Percentiles rank a stretch among this genome's conserved stretches.
phyloP scores from a whole-genome alignment of 2,888 invertebrate species.

The Congeria kusceri region DNA sequence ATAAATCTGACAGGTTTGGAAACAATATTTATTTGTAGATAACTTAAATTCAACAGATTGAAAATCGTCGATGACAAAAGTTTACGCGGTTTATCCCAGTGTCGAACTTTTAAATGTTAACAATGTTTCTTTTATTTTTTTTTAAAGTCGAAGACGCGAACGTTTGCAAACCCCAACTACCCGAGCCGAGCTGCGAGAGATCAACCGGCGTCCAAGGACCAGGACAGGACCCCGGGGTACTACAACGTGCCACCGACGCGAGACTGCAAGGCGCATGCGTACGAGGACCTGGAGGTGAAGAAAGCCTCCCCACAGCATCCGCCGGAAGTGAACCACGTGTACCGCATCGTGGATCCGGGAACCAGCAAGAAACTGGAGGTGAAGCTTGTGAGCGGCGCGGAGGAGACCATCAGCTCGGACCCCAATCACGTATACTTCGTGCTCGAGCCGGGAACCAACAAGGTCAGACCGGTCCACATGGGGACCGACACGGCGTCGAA shows the following conservation, averaged over 20 bases:
- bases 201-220: too few species aligned
- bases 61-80: too few species aligned
- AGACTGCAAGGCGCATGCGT: not conserved
- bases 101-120: too few species aligned
- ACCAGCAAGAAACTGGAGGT: conserved; percentile 30
- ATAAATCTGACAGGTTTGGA: too few species aligned
- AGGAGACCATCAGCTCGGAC: not conserved
- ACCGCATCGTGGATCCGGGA: conserved; percentile 30
- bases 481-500: not conserved
- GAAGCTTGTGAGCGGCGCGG: not conserved
- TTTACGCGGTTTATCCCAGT: too few species aligned
- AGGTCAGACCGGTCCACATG: conserved; percentile 7
- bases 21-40: too few species aligned
- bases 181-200: too few species aligned
- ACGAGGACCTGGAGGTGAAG: not conserved
- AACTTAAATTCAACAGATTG: too few species aligned
- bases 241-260: not conserved
- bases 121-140: too few species aligned
- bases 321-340: conserved; percentile 5
- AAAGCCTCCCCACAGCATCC: not conserved
- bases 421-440: conserved; percentile 27
- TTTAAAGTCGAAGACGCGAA: too few species aligned
- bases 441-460: conserved; percentile 29
- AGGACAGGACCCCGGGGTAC: too few species aligned
- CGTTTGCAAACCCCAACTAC: too few species aligned